phyloP scores from a whole-genome alignment of 2,113 vertebrate genomes.

The Budorcas taxicolor region DNA sequence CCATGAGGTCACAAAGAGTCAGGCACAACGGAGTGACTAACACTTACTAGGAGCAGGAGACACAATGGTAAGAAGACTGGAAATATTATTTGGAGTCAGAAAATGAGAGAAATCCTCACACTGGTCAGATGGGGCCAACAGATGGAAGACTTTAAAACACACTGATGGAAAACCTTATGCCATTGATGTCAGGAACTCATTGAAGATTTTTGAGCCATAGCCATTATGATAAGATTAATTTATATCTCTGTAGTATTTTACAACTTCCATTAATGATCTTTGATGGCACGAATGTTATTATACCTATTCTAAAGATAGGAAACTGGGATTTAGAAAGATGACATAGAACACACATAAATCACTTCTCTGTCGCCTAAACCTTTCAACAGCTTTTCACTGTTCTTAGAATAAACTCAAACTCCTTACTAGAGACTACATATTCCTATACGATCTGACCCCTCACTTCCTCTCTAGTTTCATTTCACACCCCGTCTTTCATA shows the following conservation, averaged over 20 bases:
- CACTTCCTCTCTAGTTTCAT: background rate
- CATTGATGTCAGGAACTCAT: background rate
- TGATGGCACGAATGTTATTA: background rate
- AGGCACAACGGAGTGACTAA: accelerated
- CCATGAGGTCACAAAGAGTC: background rate
- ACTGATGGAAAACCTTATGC: background rate
- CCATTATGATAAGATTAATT: background rate
- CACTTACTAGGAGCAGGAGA: background rate
- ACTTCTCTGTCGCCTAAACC: background rate
- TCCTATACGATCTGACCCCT: background rate
- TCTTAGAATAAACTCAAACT: background rate
- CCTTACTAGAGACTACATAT: background rate
- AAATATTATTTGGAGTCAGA: background rate
- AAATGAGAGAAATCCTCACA: background rate
- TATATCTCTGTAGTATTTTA: background rate
- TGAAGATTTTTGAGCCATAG: background rate
- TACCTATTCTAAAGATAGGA: background rate
- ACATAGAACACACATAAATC: background rate
- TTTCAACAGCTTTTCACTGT: background rate
- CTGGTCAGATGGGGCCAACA: background rate
- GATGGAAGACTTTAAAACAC: background rate
- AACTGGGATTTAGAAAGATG: background rate
- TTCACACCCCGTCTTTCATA: background rate
- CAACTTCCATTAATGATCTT: background rate
- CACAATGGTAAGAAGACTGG: background rate